Conservation (phyloP, 1,140 invertebrate genomes). For the Heliconius hermathena region DNA sequence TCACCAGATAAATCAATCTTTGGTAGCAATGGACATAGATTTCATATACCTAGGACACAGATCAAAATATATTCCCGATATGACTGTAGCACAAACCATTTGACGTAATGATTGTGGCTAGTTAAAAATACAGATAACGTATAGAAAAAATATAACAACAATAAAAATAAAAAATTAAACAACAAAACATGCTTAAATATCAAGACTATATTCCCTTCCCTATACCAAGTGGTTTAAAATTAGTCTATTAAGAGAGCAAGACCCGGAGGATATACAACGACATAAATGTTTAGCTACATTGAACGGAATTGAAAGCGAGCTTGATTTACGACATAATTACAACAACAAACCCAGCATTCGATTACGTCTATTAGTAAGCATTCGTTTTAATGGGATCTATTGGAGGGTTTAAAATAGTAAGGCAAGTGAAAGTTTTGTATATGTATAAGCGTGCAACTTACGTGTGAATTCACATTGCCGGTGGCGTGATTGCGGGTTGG, state of each 20-base stretch:
- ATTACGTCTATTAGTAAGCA: conserved; percentile 13
- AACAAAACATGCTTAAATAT: conserved; percentile 12
- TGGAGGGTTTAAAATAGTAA: neutral
- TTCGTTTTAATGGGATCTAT: neutral
- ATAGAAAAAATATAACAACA: neutral
- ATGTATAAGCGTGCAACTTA: conserved; percentile 49
- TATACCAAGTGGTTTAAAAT: neutral
- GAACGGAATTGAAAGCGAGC: conserved; percentile 20
- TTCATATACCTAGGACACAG: conserved; percentile 22
- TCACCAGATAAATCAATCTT: conserved; percentile 59
- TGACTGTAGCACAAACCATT: neutral
- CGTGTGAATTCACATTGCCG: conserved; percentile 75
- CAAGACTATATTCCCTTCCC: neutral
- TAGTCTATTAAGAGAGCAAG: conserved; percentile 19
- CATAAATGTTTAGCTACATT: conserved; percentile 25
- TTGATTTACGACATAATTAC: conserved; percentile 27
- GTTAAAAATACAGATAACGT: neutral
- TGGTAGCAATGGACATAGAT: neutral
- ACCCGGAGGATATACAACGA: conserved; percentile 8
- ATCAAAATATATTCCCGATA: neutral
- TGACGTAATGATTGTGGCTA: neutral
- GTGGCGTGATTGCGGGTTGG: conserved; percentile 68
- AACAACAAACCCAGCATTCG: conserved; percentile 19
- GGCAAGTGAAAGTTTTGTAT: neutral
- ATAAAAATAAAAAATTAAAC: neutral